Evolutionary conservation across 2,113 vertebrate genomes (phyloP).

Genomic region (Notechis scutatus): DNA sequence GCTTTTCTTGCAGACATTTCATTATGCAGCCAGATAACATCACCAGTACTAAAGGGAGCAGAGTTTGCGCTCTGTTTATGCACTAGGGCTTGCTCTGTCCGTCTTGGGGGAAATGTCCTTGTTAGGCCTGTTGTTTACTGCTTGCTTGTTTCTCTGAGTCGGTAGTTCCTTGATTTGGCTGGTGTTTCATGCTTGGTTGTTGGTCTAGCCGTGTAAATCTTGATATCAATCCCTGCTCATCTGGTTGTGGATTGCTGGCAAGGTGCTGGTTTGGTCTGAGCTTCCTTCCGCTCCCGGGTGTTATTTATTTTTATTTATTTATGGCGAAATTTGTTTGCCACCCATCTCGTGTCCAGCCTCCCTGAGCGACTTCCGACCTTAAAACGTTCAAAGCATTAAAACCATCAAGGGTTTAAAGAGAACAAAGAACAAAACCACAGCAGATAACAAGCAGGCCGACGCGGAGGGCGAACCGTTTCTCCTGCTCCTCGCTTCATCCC

Average conservation of each 20-base stretch:
- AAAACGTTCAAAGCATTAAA: too few relatives aligned
- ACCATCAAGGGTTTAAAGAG: too few relatives aligned
- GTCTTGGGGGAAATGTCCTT: neutral
- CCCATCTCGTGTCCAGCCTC: too few relatives aligned
- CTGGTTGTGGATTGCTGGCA: neutral
- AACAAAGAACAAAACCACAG: too few relatives aligned
- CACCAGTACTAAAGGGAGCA: neutral
- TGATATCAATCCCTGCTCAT: neutral
- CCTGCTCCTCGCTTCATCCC: too few relatives aligned
- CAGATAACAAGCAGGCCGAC: neutral
- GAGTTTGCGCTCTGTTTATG: neutral
- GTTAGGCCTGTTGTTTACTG: neutral
- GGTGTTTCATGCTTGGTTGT: neutral
- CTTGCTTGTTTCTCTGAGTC: neutral
- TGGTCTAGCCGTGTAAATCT: neutral
- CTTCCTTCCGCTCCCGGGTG: neutral
- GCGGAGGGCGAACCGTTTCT: neutral
- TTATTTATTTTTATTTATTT: too few relatives aligned
- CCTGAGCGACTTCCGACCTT: too few relatives aligned
- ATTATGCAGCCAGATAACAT: neutral
- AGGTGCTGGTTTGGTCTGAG: neutral
- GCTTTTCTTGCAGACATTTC: neutral
- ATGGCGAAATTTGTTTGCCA: too few relatives aligned
- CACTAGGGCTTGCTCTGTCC: too few relatives aligned
- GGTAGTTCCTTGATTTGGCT: too few relatives aligned